Evolutionary conservation across 2,888 invertebrate species (phyloP).

Genomic region (Ennomos fuscantarius): DNA sequence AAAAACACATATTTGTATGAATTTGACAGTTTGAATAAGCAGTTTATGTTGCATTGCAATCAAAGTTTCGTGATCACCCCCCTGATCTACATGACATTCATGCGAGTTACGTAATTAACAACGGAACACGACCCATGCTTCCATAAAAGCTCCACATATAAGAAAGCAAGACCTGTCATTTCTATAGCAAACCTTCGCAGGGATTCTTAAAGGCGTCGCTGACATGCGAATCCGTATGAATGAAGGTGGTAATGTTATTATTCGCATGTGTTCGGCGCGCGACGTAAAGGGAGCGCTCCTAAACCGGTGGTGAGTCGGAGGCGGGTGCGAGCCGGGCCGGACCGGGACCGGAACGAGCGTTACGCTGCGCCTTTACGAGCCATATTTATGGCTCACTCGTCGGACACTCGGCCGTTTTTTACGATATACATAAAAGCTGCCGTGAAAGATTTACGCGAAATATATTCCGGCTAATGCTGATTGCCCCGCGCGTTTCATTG

Average conservation of each 20-base stretch:
- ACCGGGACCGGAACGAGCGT: conserved; percentile 28
- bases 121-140: too few relatives aligned
- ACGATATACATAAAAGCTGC: conserved; percentile 83
- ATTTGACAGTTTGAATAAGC: too few relatives aligned
- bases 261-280: conserved; percentile 10
- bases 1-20: too few relatives aligned
- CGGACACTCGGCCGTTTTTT: conserved; percentile 80
- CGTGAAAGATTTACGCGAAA: conserved; percentile 82
- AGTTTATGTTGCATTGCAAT: too few relatives aligned
- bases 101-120: too few relatives aligned
- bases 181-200: neutral
- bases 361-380: conserved; percentile 64
- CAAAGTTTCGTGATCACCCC: too few relatives aligned
- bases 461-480: conserved; percentile 83
- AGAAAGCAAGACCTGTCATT: too few relatives aligned
- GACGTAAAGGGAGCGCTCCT: conserved; percentile 22
- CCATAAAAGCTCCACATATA: too few relatives aligned
- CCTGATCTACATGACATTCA: too few relatives aligned
- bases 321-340: conserved; percentile 13
- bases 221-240: conserved; percentile 13
- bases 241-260: conserved; percentile 20
- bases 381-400: conserved; percentile 76
- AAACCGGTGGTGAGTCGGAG: conserved; percentile 14
- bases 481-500: conserved; percentile 60
- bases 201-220: conserved; percentile 1